Evolutionary conservation across 2,888 invertebrate species (phyloP).

Genomic region (Diarsia mendica): DNA sequence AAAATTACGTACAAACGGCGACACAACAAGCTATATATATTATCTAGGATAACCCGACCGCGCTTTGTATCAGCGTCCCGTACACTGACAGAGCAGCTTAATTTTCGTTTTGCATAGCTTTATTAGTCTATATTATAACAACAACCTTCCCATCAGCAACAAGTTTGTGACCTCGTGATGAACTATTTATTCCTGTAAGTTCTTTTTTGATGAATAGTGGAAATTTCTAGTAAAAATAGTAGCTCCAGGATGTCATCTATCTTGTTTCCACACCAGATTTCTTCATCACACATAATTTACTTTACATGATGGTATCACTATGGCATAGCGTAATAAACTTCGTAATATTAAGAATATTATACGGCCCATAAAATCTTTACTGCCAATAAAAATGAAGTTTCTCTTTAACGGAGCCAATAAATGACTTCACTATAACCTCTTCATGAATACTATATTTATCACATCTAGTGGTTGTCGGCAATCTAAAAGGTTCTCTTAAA

Average conservation of each 20-base stretch:
- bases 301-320: constrained; percentile 4
- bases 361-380: constrained; percentile 68
- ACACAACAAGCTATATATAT: too few species aligned
- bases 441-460: constrained; percentile 28
- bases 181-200: neutral
- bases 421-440: constrained; percentile 25
- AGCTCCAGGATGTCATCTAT: neutral
- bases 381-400: constrained; percentile 33
- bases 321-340: constrained; percentile 15
- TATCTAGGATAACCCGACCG: too few species aligned
- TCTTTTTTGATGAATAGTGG: neutral
- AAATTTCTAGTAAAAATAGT: neutral
- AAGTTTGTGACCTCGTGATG: neutral
- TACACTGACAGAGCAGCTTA: too few species aligned
- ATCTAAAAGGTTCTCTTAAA: neutral
- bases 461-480: neutral
- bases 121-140: neutral
- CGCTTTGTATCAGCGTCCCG: too few species aligned
- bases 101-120: too few species aligned
- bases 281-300: neutral
- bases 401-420: constrained; percentile 21
- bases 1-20: too few species aligned
- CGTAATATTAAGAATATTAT: constrained; percentile 44
- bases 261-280: neutral
- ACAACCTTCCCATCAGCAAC: neutral